phyloP scores from a whole-genome alignment of 2,888 invertebrate genomes.

The Catocala fraxini region DNA sequence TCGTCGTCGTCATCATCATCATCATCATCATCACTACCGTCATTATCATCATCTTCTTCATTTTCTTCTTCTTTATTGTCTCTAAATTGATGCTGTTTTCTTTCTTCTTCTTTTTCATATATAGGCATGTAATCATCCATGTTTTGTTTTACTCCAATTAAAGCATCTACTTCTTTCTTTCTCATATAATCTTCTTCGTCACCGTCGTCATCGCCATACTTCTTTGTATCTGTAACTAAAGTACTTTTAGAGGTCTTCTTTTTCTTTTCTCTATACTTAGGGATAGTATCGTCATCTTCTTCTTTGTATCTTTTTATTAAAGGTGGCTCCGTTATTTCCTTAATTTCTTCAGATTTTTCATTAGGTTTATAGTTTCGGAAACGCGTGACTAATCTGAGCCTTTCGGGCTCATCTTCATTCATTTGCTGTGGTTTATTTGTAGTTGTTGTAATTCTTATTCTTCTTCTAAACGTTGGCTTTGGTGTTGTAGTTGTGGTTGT shows the following conservation, averaged over 20 bases:
- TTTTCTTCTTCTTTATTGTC: conserved; percentile 47
- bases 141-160: conserved; percentile 74
- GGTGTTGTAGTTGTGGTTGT: conserved; percentile 61
- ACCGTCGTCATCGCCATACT: conserved; percentile 73
- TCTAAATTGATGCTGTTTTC: conserved; percentile 40
- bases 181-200: conserved; percentile 69
- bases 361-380: conserved; percentile 63
- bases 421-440: conserved; percentile 47
- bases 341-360: conserved; percentile 36
- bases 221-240: conserved; percentile 78
- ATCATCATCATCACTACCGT: conserved; percentile 29
- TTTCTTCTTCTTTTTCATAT: conserved; percentile 72
- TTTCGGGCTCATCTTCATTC: conserved; percentile 54
- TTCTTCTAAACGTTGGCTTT: conserved; percentile 62
- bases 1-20: conserved; percentile 38
- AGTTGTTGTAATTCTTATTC: conserved; percentile 55
- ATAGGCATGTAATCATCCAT: conserved; percentile 76
- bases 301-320: conserved; percentile 23
- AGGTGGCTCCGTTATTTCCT: conserved; percentile 26
- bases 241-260: conserved; percentile 78
- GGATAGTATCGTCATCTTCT: conserved; percentile 38
- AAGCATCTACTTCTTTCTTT: conserved; percentile 74
- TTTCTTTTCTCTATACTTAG: conserved; percentile 78
- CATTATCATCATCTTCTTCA: conserved; percentile 45
- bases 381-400: conserved; percentile 69